Conservation (phyloP, 2,113 vertebrate genomes). For the Mus pahari region DNA sequence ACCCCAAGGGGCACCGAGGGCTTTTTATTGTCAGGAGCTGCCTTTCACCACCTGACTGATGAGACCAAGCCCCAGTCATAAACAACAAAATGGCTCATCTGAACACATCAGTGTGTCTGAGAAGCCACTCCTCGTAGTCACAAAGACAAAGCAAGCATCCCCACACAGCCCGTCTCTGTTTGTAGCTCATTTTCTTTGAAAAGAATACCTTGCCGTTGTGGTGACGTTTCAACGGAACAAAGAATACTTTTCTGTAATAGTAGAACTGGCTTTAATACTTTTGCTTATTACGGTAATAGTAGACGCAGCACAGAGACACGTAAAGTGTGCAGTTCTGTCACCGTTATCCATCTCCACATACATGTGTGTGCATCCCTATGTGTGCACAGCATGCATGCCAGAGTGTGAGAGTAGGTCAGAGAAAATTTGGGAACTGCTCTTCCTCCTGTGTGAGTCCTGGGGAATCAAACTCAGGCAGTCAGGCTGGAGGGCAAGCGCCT, state of each 20-base stretch:
- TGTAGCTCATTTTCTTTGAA: slow-evolving; percentile 24
- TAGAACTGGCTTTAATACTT: background rate
- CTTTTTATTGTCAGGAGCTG: background rate
- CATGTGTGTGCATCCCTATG: accelerated
- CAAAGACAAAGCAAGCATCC: background rate
- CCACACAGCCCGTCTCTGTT: background rate
- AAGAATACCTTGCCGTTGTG: background rate
- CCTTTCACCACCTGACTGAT: background rate
- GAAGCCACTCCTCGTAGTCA: background rate
- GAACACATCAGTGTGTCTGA: background rate
- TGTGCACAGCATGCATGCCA: too few species aligned
- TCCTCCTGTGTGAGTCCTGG: background rate
- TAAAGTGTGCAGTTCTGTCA: background rate
- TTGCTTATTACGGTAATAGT: background rate
- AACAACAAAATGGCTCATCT: background rate
- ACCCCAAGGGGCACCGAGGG: background rate
- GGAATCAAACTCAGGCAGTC: background rate
- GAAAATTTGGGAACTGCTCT: background rate
- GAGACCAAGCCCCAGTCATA: background rate
- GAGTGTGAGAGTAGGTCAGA: background rate
- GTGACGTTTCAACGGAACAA: slow-evolving; percentile 27
- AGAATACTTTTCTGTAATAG: background rate
- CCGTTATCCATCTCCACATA: background rate
- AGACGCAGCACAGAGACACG: background rate
- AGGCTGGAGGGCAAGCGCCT: too few species aligned